Percentiles rank a stretch among this genome's conserved stretches.
Conservation (phyloP, 1,140 invertebrate genomes). For the Drosophila pandora region DNA sequence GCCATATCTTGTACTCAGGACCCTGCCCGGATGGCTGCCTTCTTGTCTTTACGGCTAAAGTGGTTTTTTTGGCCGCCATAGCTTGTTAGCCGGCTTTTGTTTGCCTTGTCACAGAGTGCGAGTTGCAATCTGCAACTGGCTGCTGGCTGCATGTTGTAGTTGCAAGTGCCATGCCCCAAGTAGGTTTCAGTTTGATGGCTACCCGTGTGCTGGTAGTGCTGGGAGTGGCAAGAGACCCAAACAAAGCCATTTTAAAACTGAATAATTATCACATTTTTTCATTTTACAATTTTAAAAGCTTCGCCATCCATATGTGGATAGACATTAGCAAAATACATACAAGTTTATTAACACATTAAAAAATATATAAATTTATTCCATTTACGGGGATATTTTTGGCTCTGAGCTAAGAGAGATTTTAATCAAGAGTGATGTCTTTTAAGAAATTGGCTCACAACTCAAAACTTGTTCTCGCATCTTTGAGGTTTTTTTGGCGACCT, state of each 20-base stretch:
- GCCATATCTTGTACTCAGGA: conserved; percentile 59
- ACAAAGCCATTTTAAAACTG: background rate
- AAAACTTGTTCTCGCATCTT: conserved; percentile 33
- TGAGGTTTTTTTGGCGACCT: conserved; percentile 43
- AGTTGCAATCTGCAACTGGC: conserved; percentile 17
- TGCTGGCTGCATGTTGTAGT: background rate
- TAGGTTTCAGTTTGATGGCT: conserved; percentile 42
- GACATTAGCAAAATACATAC: background rate
- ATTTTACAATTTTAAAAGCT: conserved; percentile 2
- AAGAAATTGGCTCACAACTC: background rate
- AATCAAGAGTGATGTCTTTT: background rate
- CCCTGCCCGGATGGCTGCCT: conserved; percentile 26
- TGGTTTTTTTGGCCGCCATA: conserved; percentile 71
- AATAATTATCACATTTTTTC: conserved; percentile 4
- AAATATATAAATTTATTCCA: background rate
- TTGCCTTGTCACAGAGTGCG: conserved; percentile 64
- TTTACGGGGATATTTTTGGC: background rate
- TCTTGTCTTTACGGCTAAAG: conserved; percentile 62
- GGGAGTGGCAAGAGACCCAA: background rate
- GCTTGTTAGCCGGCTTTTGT: conserved; percentile 74
- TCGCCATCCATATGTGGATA: background rate
- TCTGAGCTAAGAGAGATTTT: background rate
- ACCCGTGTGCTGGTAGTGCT: background rate
- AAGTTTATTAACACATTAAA: conserved; percentile 3
- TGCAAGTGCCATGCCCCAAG: conserved; percentile 16